Evolutionary conservation across 2,888 invertebrate species (phyloP).

Genomic region (Microchrysa polita): DNA sequence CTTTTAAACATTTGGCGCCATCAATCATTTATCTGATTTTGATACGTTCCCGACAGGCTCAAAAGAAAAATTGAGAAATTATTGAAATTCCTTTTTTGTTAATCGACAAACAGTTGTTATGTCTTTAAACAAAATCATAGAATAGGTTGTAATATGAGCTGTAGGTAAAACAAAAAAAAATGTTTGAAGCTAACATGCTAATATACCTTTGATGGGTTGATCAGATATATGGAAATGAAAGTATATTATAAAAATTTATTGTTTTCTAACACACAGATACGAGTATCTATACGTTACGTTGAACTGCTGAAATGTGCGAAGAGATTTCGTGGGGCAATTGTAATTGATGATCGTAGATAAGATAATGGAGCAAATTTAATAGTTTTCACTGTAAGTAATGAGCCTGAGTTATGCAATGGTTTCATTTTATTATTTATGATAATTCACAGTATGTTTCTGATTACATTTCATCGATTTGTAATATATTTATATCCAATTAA

Average conservation of each 20-base stretch:
- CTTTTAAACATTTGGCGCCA: conserved; percentile 32
- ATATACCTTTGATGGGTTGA: conserved; percentile 13
- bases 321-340: not conserved
- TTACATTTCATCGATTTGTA: no score
- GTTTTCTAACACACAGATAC: no score
- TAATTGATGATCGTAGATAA: conserved; percentile 19
- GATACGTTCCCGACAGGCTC: not conserved
- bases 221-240: not conserved
- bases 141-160: not conserved
- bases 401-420: conserved; percentile 17
- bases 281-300: no score
- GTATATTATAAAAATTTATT: conserved; percentile 22
- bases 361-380: conserved; percentile 19
- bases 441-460: conserved; percentile 8
- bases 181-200: conserved; percentile 13
- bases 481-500: no score
- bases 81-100: conserved; percentile 11
- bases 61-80: conserved; percentile 27
- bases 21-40: conserved; percentile 30
- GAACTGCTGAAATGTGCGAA: conserved; percentile 16
- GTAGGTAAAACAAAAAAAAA: conserved; percentile 6
- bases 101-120: not conserved
- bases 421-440: conserved; percentile 23
- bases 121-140: not conserved
- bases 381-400: conserved; percentile 3